A percentile compares a stretch with the other conserved stretches of the same genome.
phyloP scores from a whole-genome alignment of 2,888 invertebrate species.

The Osmoderma eremita region DNA sequence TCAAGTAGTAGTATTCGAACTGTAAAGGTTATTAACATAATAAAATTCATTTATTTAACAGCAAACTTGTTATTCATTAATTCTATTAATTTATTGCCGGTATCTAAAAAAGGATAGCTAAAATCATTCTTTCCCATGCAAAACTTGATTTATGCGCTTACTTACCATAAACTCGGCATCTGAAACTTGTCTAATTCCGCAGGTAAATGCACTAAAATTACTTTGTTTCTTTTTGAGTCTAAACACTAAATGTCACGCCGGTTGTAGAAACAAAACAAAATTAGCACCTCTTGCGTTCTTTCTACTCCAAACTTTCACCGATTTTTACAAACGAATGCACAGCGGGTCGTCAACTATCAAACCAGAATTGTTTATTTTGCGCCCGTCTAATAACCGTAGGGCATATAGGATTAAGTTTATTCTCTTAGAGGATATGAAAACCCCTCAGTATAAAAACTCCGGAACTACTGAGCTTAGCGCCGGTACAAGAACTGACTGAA shows the following conservation, averaged over 20 bases:
- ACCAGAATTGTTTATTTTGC: neutral
- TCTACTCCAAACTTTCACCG: neutral
- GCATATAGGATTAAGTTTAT: neutral
- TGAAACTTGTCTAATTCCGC: neutral
- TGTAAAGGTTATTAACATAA: too few species aligned
- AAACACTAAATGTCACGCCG: slow-evolving; percentile 4
- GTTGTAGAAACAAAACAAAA: slow-evolving; percentile 2
- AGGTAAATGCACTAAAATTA: neutral
- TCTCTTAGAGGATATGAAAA: neutral
- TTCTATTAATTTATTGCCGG: too few species aligned
- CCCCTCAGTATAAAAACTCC: slow-evolving; percentile 32
- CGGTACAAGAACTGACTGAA: slow-evolving; percentile 52
- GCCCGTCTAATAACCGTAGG: neutral
- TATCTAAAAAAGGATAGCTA: too few species aligned
- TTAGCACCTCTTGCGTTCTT: neutral
- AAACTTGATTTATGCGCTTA: too few species aligned
- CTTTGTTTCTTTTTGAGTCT: neutral
- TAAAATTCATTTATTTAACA: too few species aligned
- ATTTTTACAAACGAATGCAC: too few species aligned
- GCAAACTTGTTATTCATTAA: too few species aligned
- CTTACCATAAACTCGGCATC: slow-evolving; percentile 1
- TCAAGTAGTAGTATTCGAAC: too few species aligned
- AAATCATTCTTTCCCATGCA: too few species aligned
- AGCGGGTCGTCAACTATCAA: neutral
- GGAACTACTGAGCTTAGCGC: slow-evolving; percentile 46